Evolutionary conservation across 2,797 vertebrate genomes (phyloP).

Genomic region (Ambastaia sidthimunki): DNA sequence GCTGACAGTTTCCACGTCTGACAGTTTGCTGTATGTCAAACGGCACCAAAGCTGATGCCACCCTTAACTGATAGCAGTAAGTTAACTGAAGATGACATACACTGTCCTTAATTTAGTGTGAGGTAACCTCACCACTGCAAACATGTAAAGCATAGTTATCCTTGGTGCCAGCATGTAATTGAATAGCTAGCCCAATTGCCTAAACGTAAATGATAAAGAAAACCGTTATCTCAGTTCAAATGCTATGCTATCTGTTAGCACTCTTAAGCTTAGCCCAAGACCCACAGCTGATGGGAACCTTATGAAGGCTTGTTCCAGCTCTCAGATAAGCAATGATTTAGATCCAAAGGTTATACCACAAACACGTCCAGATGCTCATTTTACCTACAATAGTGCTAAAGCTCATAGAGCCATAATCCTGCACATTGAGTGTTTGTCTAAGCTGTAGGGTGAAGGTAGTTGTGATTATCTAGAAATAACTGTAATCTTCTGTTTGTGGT

Average conservation of each 20-base stretch:
- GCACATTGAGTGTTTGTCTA: conserved; percentile 36
- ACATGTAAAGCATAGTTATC: conserved; percentile 2
- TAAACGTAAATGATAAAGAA: conserved; percentile 9
- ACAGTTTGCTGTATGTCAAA: not conserved
- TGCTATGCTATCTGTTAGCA: conserved; percentile 12
- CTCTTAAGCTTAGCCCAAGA: not conserved
- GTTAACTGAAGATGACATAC: not conserved
- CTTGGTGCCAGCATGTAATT: not conserved
- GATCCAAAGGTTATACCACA: conserved; percentile 3
- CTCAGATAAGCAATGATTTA: conserved; percentile 32
- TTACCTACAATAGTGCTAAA: conserved; percentile 9
- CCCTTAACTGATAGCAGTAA: not conserved
- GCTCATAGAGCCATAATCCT: conserved; percentile 24
- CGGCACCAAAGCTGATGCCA: not conserved
- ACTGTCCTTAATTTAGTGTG: conserved; percentile 7
- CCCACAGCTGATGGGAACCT: conserved; percentile 9
- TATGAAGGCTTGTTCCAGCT: not conserved
- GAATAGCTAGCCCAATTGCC: conserved; percentile 16
- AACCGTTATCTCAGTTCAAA: conserved; percentile 26
- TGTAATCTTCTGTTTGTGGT: conserved; percentile 58
- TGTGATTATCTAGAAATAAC: conserved; percentile 61
- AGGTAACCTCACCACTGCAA: not conserved
- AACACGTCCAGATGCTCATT: conserved; percentile 1
- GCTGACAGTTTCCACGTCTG: not conserved
- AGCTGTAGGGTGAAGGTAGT: conserved; percentile 49